phyloP scores from a whole-genome alignment of 2,888 invertebrate species.

The Caenorhabditis becei region DNA sequence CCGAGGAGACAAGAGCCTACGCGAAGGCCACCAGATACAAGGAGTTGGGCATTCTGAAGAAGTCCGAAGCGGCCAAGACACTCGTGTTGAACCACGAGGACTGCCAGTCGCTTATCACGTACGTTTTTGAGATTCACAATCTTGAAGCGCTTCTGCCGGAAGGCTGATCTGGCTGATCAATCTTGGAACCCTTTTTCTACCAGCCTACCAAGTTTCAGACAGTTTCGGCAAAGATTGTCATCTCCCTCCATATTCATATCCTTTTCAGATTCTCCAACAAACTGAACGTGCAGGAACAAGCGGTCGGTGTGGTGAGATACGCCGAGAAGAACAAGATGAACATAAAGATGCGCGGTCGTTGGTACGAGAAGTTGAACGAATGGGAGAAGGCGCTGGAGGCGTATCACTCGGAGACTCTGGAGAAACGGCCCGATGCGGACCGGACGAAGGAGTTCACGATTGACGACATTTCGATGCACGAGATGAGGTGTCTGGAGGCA shows the following conservation, averaged over 20 bases:
- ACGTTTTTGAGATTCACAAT: no score
- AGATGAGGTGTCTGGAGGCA: constrained; percentile 96
- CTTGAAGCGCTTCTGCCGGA: no score
- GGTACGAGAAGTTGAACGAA: constrained; percentile 99
- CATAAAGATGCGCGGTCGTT: constrained; percentile 87
- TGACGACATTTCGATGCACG: constrained; percentile 88
- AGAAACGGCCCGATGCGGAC: neutral
- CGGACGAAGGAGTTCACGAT: neutral
- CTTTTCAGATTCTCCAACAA: constrained; percentile 93
- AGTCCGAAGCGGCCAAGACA: constrained; percentile 16
- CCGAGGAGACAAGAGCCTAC: constrained; percentile 92
- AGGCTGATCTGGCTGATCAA: no score
- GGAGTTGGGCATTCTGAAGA: constrained; percentile 73
- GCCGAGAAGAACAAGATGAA: constrained; percentile 83
- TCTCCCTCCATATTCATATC: no score
- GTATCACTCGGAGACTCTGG: constrained; percentile 86
- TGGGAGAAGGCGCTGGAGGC: constrained; percentile 96
- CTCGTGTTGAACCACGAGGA: constrained; percentile 48
- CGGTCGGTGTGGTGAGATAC: constrained; percentile 91
- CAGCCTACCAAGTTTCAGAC: no score
- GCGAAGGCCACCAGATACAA: constrained; percentile 91
- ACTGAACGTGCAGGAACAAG: constrained; percentile 97
- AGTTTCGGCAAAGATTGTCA: no score
- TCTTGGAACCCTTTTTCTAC: no score
- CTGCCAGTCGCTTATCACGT: constrained; percentile 67